Base-by-base conservation (phyloP, 2,888 invertebrate genomes). In the Rhagium mordax region DNA sequence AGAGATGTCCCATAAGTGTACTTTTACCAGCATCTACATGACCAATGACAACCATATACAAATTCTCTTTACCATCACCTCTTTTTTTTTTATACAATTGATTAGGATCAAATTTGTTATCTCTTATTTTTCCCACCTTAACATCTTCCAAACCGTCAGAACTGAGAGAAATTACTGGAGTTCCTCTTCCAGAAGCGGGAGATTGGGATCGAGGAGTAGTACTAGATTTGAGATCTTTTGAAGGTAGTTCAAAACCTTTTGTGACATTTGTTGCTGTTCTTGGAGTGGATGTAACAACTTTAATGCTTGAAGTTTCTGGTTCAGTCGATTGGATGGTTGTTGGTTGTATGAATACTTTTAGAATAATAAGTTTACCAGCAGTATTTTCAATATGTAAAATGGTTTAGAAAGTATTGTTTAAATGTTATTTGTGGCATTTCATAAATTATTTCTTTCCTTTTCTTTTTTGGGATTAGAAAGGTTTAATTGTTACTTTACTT, bases 21-120 rank as follows among this genome's bases (percentile, higher is more conserved):
- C 96, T 96, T 87, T 98, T 98, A 0, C 98, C 98, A 41, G 98
- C 98, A 90, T 98, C 99, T 1, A 99, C 99, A 89, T 99, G 99
- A 8, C 96, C 99, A 86, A 96, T 94, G 8, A 96, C 96, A 75
- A 98, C 96, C 89, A 98, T 92, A 85, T 98, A 96, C 72, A 98
- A 90, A 84, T 96, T 94, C 47, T 95, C 94, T 84, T 98, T 98
- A 15, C 92, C 92, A n/a, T 91, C 90, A 0, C 94, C 93, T 79
- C 96, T 91, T 84, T 95, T 95, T 81, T 91, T 93, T 62, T 91
- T 89, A 82, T 94, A 97, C 79, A 93, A 90, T 53, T 89, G 88
- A 51, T 90, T 85, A 0, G 92, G 91, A 83, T 93, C 92, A 16
- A 88, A 78, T 86, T 90, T 92, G 57, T 88, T 90, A 74, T 92